Percentiles rank a stretch among this genome's conserved stretches.
These are phyloP conservation scores for Coranthus polyacanthus DNA, from an alignment of 2,797 vertebrate genomes.

Conservation along the genomic window DNA sequence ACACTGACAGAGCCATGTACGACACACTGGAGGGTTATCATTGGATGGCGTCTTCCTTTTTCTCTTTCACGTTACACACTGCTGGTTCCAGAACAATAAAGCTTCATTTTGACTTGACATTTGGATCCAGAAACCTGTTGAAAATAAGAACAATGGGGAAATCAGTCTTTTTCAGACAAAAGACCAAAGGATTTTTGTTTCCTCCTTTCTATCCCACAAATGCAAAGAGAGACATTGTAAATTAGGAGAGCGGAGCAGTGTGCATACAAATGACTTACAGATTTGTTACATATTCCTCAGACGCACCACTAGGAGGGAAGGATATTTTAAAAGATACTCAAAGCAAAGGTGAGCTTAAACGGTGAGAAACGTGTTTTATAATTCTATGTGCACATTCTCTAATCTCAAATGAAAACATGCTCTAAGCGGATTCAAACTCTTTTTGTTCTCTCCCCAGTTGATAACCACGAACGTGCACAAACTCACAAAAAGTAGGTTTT, in stretches of 20 bases:
- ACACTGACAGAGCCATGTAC: constrained; percentile 28
- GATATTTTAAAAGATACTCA: constrained; percentile 14
- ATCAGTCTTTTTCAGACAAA: constrained; percentile 39
- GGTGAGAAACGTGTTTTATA: constrained; percentile 3
- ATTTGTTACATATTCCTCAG: constrained; percentile 36
- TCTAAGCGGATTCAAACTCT: constrained; percentile 12
- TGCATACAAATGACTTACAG: constrained; percentile 48
- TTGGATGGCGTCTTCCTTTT: constrained; percentile 17
- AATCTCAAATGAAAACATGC: constrained; percentile 39
- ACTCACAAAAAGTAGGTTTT: constrained; percentile 22
- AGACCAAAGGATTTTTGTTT: constrained; percentile 7
- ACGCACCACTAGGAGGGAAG: constrained; percentile 1
- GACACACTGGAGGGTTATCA: constrained; percentile 53
- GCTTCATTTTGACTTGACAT: constrained; percentile 62
- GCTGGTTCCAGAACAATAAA: constrained; percentile 61
- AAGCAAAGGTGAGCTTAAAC: constrained; percentile 17
- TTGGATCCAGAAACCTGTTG: constrained; percentile 76
- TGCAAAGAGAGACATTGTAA: constrained; percentile 48
- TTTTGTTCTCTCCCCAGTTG: neutral
- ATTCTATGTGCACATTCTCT: constrained; percentile 14
- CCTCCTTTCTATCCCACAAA: constrained; percentile 15
- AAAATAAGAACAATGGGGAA: constrained; percentile 59
- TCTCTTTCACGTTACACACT: constrained; percentile 54
- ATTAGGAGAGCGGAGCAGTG: constrained; percentile 37
- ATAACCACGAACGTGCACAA: constrained; percentile 26